Percentiles rank a stretch among this genome's conserved stretches.
These are phyloP conservation scores for Pedionomus torquatus DNA, from an alignment of 2,113 vertebrate genomes.

Conservation along the genomic window DNA sequence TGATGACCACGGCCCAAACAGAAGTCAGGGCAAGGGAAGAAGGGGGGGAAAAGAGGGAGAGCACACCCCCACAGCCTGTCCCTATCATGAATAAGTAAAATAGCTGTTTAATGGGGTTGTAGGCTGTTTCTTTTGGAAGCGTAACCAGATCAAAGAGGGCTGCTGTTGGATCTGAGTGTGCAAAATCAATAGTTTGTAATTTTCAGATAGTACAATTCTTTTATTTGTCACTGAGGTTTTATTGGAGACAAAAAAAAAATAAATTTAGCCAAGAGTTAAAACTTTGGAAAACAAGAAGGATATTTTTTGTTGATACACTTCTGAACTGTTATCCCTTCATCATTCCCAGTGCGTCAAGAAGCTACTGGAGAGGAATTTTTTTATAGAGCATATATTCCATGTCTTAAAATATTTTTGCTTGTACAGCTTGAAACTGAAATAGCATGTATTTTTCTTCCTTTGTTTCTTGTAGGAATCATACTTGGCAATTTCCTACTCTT, in stretches of 20 bases:
- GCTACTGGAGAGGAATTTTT: neutral
- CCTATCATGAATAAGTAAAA: neutral
- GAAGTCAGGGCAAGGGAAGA: too few relatives aligned
- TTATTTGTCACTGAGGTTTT: neutral
- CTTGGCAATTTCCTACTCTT: constrained; percentile 37
- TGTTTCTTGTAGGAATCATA: neutral
- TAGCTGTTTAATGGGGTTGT: neutral
- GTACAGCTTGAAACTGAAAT: constrained; percentile 45
- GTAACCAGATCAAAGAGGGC: neutral
- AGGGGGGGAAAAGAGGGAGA: too few relatives aligned
- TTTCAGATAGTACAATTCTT: neutral
- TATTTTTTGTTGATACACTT: neutral
- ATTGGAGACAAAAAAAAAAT: neutral
- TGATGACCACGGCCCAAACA: too few relatives aligned
- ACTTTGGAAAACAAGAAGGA: neutral
- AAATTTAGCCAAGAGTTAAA: neutral
- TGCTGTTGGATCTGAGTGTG: neutral
- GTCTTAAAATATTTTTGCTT: constrained; percentile 62
- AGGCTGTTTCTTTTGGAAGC: neutral
- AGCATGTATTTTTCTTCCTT: neutral
- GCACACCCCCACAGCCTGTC: neutral
- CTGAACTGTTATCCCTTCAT: neutral
- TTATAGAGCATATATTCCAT: constrained; percentile 1
- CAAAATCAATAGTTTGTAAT: neutral
- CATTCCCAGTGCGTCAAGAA: neutral